phyloP scores from a whole-genome alignment of 1,140 invertebrate genomes.

The Gryon sp. region DNA sequence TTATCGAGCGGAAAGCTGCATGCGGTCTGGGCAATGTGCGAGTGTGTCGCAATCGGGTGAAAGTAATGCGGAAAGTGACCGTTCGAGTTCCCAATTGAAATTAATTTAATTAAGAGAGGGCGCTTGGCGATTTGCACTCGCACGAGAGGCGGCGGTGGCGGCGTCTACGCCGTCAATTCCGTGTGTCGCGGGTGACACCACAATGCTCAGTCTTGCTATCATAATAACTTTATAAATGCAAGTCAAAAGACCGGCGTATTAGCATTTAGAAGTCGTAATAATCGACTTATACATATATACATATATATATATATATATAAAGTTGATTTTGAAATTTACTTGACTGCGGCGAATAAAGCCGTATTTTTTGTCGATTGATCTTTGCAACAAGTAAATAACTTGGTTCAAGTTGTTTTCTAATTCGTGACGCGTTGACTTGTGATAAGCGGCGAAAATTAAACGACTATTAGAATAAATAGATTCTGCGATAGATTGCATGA shows the following conservation, averaged over 20 bases:
- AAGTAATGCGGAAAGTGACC: constrained; percentile 69
- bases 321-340: constrained; percentile 41
- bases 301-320: too few species aligned
- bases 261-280: constrained; percentile 34
- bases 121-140: constrained; percentile 35
- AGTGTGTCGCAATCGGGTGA: constrained; percentile 73
- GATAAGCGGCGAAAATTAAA: constrained; percentile 59
- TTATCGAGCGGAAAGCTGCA: constrained; percentile 68
- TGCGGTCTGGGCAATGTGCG: constrained; percentile 64
- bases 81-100: constrained; percentile 70
- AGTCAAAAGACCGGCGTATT: constrained; percentile 5
- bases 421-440: constrained; percentile 32
- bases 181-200: constrained; percentile 38
- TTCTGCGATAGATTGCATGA: constrained; percentile 28
- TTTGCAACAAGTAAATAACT: not conserved
- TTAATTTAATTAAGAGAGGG: constrained; percentile 75
- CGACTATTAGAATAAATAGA: constrained; percentile 27
- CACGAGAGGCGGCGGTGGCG: too few species aligned
- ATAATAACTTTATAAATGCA: constrained; percentile 53
- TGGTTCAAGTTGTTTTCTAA: constrained; percentile 27
- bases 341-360: not conserved
- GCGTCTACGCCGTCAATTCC: constrained; percentile 27
- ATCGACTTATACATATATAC: too few species aligned
- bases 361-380: not conserved
- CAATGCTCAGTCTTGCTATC: constrained; percentile 28